Conservation (phyloP, 2,888 invertebrate genomes). For the Rhogogaster chlorosoma region DNA sequence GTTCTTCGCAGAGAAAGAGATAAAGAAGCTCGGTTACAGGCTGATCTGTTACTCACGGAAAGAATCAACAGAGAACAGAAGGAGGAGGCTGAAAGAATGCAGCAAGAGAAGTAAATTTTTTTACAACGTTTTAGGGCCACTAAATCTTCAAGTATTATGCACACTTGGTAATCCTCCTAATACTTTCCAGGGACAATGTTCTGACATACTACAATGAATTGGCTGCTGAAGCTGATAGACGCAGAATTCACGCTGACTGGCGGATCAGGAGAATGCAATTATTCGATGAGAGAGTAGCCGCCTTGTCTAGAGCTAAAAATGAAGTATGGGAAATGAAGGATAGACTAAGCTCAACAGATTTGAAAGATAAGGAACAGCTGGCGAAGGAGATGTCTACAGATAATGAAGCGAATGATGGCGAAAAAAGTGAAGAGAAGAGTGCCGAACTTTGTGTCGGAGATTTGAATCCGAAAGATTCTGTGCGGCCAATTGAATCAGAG, state of each 20-base stretch:
- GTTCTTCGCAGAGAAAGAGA: conserved; percentile 66
- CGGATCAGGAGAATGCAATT: conserved; percentile 78
- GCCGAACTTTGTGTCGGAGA: conserved; percentile 72
- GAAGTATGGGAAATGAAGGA: conserved; percentile 46
- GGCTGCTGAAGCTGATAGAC: conserved; percentile 81
- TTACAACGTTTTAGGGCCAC: neutral
- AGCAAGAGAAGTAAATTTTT: conserved; percentile 63
- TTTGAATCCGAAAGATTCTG: neutral
- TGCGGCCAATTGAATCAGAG: neutral
- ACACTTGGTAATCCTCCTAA: neutral
- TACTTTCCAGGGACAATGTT: conserved; percentile 79
- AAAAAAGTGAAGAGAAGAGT: conserved; percentile 76
- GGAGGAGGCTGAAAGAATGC: conserved; percentile 60
- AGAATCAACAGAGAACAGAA: conserved; percentile 64
- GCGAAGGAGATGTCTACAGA: conserved; percentile 56
- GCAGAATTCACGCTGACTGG: conserved; percentile 81
- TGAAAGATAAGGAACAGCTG: neutral
- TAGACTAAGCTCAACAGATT: neutral
- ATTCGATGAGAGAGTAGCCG: conserved; percentile 67
- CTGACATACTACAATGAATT: conserved; percentile 84
- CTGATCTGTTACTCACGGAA: conserved; percentile 66
- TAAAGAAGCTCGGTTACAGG: conserved; percentile 65
- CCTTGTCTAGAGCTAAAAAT: conserved; percentile 55
- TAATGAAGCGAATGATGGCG: conserved; percentile 73
- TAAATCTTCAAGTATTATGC: conserved; percentile 61